A percentile compares a stretch with the other conserved stretches of the same genome.
Evolutionary conservation across 2,797 vertebrate genomes (phyloP).

Genomic region (Channa striata): DNA sequence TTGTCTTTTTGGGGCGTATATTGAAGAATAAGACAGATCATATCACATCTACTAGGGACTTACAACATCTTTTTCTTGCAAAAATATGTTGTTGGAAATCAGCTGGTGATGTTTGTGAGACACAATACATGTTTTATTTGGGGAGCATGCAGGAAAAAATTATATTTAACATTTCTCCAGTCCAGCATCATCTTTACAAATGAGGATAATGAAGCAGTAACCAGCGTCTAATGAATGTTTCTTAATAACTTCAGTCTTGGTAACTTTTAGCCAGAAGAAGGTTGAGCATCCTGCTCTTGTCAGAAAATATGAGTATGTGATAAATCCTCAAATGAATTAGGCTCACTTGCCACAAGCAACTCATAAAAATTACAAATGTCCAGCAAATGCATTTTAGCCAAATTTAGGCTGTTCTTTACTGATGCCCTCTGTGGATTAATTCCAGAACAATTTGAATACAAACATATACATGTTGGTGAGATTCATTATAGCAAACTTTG

Average conservation of each 20-base stretch:
- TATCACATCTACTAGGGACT: conserved; percentile 34
- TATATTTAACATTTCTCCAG: conserved; percentile 13
- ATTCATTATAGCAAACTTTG: conserved; percentile 15
- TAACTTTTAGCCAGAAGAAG: conserved; percentile 21
- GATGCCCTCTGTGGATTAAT: conserved; percentile 6
- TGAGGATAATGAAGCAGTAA: conserved; percentile 44
- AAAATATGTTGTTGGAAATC: too few relatives aligned
- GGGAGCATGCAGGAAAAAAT: too few relatives aligned
- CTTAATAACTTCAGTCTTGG: neutral
- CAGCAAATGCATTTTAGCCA: neutral
- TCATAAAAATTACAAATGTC: too few relatives aligned
- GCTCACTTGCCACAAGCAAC: neutral
- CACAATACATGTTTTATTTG: too few relatives aligned
- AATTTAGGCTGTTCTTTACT: neutral
- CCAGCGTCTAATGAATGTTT: too few relatives aligned
- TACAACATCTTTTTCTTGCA: too few relatives aligned
- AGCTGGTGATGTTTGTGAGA: too few relatives aligned
- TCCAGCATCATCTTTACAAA: conserved; percentile 56
- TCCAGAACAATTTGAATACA: neutral
- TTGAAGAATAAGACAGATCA: conserved; percentile 40
- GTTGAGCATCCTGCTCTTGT: neutral
- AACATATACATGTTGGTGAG: too few relatives aligned
- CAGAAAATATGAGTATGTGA: too few relatives aligned
- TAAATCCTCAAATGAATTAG: neutral
- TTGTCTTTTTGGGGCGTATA: conserved; percentile 21